Conservation (phyloP, 2,113 vertebrate species). For the Peromyscus leucopus region DNA sequence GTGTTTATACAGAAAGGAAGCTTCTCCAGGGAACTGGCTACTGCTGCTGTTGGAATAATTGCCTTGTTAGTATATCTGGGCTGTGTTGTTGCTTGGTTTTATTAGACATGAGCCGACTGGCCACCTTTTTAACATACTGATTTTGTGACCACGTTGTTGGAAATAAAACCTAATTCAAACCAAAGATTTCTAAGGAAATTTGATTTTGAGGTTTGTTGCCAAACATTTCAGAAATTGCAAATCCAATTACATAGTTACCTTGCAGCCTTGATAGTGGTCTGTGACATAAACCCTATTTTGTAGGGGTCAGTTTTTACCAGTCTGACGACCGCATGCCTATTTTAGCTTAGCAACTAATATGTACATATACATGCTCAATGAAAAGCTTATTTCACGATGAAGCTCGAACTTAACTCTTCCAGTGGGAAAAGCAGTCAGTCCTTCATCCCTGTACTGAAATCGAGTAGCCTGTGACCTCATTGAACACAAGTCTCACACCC, state of each 20-base stretch:
- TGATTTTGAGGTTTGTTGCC: conserved; percentile 35
- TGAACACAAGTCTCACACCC: background rate
- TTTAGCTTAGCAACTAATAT: background rate
- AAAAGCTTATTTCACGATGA: background rate
- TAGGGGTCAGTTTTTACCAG: background rate
- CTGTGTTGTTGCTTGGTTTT: background rate
- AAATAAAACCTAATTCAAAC: background rate
- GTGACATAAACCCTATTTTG: background rate
- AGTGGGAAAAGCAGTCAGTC: background rate
- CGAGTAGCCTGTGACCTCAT: background rate
- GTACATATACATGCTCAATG: fast-evolving
- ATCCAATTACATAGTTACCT: background rate
- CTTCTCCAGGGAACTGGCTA: background rate
- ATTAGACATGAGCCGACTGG: background rate
- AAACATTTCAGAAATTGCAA: background rate
- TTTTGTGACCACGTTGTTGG: conserved; percentile 29
- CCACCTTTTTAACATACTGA: background rate
- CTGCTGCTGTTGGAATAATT: background rate
- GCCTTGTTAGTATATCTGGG: background rate
- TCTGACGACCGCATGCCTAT: background rate
- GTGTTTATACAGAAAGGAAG: background rate
- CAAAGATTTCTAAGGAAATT: conserved; percentile 45
- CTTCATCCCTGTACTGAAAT: background rate
- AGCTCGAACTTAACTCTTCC: background rate
- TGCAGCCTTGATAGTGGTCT: background rate